Evolutionary conservation across 1,140 invertebrate species (phyloP).

Genomic region (Drosophila chauvacae): DNA sequence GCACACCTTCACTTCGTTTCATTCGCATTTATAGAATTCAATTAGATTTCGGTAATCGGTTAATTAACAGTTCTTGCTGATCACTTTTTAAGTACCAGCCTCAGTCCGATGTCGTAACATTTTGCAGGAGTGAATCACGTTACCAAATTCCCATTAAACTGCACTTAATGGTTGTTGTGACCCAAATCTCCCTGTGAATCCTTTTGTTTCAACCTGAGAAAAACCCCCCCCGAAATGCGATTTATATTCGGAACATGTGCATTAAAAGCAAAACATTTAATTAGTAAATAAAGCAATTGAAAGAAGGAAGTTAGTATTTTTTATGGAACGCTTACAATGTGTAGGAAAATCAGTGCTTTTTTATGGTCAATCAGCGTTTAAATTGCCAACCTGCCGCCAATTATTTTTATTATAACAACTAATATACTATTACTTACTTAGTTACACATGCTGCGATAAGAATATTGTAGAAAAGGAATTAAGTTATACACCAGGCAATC

Average conservation of each 20-base stretch:
- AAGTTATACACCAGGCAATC: background rate
- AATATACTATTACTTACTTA: background rate
- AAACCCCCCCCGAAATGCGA: slow-evolving; percentile 11
- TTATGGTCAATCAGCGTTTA: slow-evolving; percentile 53
- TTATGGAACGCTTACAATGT: slow-evolving; percentile 33
- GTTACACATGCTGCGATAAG: background rate
- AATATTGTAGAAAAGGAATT: background rate
- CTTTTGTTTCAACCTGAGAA: slow-evolving; percentile 16
- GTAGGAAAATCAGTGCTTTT: slow-evolving; percentile 25
- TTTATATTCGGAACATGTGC: slow-evolving; percentile 8
- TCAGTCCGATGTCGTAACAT: slow-evolving; percentile 7
- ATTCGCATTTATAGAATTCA: slow-evolving; percentile 14
- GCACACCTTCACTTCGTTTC: slow-evolving; percentile 11
- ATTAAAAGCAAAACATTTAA: slow-evolving; percentile 23
- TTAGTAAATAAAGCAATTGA: slow-evolving; percentile 33
- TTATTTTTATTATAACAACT: slow-evolving; percentile 41
- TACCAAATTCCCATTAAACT: background rate
- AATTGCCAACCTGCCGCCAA: slow-evolving; percentile 37
- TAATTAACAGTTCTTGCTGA: slow-evolving; percentile 31
- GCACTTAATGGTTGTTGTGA: background rate
- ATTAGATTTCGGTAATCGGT: slow-evolving; percentile 26
- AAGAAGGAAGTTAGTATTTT: slow-evolving; percentile 44
- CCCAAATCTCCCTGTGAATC: slow-evolving; percentile 32
- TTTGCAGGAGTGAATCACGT: slow-evolving; percentile 27
- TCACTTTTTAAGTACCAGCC: background rate